A percentile compares a stretch with the other conserved stretches of the same genome.
Conservation (phyloP, 2,113 vertebrate genomes). For the Felis chaus region DNA sequence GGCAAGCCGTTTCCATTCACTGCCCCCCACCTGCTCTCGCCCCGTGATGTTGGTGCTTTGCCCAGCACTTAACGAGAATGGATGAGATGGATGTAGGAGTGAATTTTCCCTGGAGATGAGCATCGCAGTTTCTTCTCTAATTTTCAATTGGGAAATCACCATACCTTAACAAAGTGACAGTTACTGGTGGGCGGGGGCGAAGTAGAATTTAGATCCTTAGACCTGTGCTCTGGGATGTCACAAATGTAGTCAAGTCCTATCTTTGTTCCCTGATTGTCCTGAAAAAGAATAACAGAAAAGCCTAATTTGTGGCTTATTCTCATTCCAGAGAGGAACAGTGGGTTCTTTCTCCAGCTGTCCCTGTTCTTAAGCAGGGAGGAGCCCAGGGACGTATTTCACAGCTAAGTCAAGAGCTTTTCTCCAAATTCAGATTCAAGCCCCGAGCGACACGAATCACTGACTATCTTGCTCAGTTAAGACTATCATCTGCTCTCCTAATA, state of each 20-base stretch:
- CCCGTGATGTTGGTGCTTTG: not conserved
- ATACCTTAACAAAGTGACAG: not conserved
- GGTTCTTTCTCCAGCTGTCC: constrained; percentile 45
- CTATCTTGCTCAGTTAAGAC: not conserved
- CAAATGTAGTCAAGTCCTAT: not conserved
- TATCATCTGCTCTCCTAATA: not conserved
- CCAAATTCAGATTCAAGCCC: not conserved
- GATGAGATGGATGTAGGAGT: not conserved
- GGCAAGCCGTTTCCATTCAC: not conserved
- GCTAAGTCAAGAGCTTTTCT: constrained; percentile 9
- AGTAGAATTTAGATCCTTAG: not conserved
- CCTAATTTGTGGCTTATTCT: constrained; percentile 21
- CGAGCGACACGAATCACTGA: not conserved
- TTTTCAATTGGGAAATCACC: not conserved
- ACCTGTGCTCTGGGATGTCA: not conserved
- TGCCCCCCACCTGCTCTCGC: accelerated
- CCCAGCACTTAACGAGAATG: not conserved
- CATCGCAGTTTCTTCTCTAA: not conserved
- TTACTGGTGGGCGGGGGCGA: not conserved
- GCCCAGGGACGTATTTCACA: constrained; percentile 1
- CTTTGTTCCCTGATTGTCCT: not conserved
- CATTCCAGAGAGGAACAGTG: constrained; percentile 46
- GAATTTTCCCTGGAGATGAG: not conserved
- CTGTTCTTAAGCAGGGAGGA: constrained; percentile 21
- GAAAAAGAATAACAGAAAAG: not conserved